A percentile compares a stretch with the other conserved stretches of the same genome.
Conservation (phyloP, 2,113 vertebrate species). For the Xenopus borealis region DNA sequence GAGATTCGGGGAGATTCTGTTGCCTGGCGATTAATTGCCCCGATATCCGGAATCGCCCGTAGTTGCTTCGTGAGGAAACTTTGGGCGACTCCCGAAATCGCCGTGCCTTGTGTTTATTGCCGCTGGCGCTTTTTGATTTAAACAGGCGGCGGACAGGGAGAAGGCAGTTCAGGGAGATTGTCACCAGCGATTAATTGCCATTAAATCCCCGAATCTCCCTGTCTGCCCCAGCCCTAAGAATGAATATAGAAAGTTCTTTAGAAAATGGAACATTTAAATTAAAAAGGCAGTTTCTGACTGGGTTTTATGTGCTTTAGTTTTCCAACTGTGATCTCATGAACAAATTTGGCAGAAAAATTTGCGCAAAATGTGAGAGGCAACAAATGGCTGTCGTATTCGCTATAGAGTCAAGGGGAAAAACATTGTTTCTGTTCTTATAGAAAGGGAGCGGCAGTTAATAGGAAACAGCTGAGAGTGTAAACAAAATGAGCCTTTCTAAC, state of each 20-base stretch:
- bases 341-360: constrained; percentile 28
- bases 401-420: neutral
- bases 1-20: no score
- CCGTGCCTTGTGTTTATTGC: no score
- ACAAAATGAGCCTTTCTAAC: neutral
- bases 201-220: no score
- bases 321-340: constrained; percentile 42
- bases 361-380: constrained; percentile 11
- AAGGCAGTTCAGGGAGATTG: no score
- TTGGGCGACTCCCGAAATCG: no score
- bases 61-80: no score
- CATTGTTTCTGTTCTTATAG: constrained; percentile 15
- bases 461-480: neutral
- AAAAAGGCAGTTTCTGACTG: constrained; percentile 19
- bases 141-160: no score
- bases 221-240: no score
- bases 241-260: constrained; percentile 30
- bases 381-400: constrained; percentile 15
- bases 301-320: constrained; percentile 29
- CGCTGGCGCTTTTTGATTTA: no score
- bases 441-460: neutral
- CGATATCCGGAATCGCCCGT: no score
- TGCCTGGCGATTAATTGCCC: no score
- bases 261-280: constrained; percentile 30
- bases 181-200: no score